Conservation (phyloP, 2,113 vertebrate genomes). For the Chloropsis cyanopogon region DNA sequence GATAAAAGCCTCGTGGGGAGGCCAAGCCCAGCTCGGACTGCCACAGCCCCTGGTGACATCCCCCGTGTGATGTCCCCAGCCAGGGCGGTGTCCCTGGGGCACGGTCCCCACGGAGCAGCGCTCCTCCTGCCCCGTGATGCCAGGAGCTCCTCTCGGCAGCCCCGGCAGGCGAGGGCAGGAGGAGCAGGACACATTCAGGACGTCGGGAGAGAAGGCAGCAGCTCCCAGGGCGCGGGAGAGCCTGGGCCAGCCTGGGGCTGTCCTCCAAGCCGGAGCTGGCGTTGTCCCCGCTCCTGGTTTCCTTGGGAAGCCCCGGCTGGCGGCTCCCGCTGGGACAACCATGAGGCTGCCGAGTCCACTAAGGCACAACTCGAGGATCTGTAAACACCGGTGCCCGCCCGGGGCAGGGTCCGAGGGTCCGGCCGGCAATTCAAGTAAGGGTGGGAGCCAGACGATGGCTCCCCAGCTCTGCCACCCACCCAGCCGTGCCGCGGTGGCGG, state of each 20-base stretch:
- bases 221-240: neutral
- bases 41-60: neutral
- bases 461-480: neutral
- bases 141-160: rapidly evolving
- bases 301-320: neutral
- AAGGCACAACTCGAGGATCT: conserved; percentile 30
- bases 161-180: neutral
- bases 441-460: rapidly evolving
- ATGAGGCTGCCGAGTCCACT: neutral
- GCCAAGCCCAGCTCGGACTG: neutral
- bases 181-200: neutral
- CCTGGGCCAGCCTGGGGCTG: rapidly evolving
- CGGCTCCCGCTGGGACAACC: neutral
- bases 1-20: neutral
- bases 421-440: neutral
- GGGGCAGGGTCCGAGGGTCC: neutral
- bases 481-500: neutral
- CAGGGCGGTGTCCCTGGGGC: rapidly evolving
- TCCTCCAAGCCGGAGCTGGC: neutral
- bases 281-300: neutral
- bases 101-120: rapidly evolving
- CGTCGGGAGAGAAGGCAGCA: neutral
- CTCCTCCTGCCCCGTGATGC: neutral
- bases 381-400: neutral
- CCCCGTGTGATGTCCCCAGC: neutral